phyloP scores from a whole-genome alignment of 2,797 vertebrate species.

The Halcyon leucocephala region DNA sequence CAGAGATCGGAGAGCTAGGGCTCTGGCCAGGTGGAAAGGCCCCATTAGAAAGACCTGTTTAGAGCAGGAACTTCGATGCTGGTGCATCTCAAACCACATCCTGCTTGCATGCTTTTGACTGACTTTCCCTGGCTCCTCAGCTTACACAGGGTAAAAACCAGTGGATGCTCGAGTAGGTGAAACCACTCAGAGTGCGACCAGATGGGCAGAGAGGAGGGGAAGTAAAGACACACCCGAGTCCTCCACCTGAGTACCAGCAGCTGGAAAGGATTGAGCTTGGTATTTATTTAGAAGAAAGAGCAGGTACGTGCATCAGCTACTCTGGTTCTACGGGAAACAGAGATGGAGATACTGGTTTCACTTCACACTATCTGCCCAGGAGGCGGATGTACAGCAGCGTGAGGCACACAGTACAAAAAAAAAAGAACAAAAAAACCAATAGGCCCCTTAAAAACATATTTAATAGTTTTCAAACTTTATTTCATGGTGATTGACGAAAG shows the following conservation, averaged over 20 bases:
- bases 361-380: neutral
- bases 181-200: rapidly evolving
- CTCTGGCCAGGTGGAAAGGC: neutral
- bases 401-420: neutral
- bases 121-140: neutral
- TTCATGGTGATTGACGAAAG: slow-evolving; percentile 92
- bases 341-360: neutral
- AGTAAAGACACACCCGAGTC: neutral
- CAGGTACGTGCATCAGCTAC: neutral
- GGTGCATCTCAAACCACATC: neutral
- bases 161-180: rapidly evolving
- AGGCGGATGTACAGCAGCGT: neutral
- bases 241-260: neutral
- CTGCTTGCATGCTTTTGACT: neutral
- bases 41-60: neutral
- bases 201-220: neutral
- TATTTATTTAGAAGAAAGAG: rapidly evolving
- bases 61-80: neutral
- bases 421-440: neutral
- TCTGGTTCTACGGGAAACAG: neutral
- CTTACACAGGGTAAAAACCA: neutral
- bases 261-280: rapidly evolving
- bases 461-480: slow-evolving; percentile 91
- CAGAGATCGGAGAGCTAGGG: neutral
- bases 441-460: slow-evolving; percentile 39